phyloP scores from a whole-genome alignment of 2,888 invertebrate species.

The Hydroisotoma schaefferi region DNA sequence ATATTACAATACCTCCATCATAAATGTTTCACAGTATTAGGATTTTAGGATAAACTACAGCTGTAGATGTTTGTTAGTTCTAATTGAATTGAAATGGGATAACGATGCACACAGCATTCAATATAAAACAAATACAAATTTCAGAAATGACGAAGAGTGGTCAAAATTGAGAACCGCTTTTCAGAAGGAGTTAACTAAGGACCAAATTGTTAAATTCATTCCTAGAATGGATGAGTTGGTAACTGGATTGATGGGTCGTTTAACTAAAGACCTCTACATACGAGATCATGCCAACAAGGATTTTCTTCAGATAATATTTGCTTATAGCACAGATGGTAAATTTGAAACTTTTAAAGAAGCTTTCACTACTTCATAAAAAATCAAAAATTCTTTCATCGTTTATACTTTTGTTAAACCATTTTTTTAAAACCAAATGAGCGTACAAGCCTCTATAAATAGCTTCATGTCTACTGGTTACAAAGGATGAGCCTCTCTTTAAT shows the following conservation, averaged over 20 bases:
- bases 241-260: slow-evolving; percentile 60
- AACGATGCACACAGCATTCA: too few relatives aligned
- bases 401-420: too few relatives aligned
- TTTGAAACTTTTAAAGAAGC: slow-evolving; percentile 26
- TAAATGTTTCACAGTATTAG: too few relatives aligned
- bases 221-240: slow-evolving; percentile 63
- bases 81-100: too few relatives aligned
- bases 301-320: slow-evolving; percentile 66
- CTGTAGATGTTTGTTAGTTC: too few relatives aligned
- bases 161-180: slow-evolving; percentile 71
- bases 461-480: background rate
- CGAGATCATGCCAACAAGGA: slow-evolving; percentile 55
- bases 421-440: background rate
- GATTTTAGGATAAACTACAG: too few relatives aligned
- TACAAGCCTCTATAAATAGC: background rate
- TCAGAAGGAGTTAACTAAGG: slow-evolving; percentile 73
- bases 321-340: slow-evolving; percentile 76
- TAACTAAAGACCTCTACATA: slow-evolving; percentile 44
- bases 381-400: too few relatives aligned
- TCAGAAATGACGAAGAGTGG: slow-evolving; percentile 81
- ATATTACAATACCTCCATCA: too few relatives aligned
- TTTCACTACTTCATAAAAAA: background rate
- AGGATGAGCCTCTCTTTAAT: too few relatives aligned
- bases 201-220: slow-evolving; percentile 66
- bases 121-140: slow-evolving; percentile 43